Evolutionary conservation across 2,797 vertebrate species (phyloP).

Genomic region (Dipus sagitta): DNA sequence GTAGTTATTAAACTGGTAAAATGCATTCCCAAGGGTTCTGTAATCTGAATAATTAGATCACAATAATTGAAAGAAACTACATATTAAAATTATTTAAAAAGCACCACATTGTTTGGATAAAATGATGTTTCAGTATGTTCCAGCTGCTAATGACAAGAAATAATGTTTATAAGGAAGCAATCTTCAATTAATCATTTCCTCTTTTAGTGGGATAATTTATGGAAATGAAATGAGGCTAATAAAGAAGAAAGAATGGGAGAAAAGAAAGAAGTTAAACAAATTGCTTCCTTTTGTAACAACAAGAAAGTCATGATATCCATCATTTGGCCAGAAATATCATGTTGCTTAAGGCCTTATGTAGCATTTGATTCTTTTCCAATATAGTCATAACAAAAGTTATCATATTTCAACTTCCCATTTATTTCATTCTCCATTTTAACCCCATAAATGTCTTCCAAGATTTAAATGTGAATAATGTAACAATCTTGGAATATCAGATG

Average conservation of each 20-base stretch:
- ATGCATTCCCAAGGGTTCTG: constrained; percentile 82
- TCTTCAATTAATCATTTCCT: constrained; percentile 91
- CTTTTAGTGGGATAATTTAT: constrained; percentile 88
- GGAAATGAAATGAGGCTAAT: constrained; percentile 88
- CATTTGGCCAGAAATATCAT: constrained; percentile 86
- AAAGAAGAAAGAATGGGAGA: constrained; percentile 84
- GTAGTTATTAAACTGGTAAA: constrained; percentile 79
- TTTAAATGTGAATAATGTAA: constrained; percentile 74
- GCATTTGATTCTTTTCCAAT: constrained; percentile 86
- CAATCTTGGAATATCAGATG: constrained; percentile 46
- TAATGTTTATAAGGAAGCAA: constrained; percentile 89
- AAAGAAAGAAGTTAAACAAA: constrained; percentile 88
- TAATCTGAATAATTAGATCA: constrained; percentile 80
- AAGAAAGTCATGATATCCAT: constrained; percentile 88
- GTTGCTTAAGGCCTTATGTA: constrained; percentile 84
- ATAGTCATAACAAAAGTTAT: constrained; percentile 82
- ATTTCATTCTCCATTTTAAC: constrained; percentile 82
- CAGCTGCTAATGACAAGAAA: constrained; percentile 88
- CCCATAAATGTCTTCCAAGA: constrained; percentile 81
- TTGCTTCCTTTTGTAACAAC: constrained; percentile 90
- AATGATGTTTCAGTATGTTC: constrained; percentile 82
- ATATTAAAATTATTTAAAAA: constrained; percentile 85
- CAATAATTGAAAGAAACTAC: constrained; percentile 83
- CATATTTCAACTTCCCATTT: constrained; percentile 82
- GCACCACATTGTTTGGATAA: constrained; percentile 84